Evolutionary conservation across 2,797 vertebrate genomes (phyloP).

Genomic region (Chaetophractus vellerosus): DNA sequence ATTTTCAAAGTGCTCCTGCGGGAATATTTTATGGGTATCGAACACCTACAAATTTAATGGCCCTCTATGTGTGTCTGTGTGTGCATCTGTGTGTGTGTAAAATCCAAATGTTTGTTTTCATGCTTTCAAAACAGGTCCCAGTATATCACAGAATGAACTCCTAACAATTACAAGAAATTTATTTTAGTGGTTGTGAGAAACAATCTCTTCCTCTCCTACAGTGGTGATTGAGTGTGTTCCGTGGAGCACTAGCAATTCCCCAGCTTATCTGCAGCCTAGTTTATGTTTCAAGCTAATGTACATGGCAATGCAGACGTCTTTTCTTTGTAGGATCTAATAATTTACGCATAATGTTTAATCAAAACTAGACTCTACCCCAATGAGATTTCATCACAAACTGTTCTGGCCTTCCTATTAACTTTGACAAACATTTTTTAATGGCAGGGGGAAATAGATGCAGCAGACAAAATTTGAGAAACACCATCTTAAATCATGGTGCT

Average conservation of each 20-base stretch:
- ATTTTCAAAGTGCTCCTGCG: constrained; percentile 62
- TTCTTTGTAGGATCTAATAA: constrained; percentile 71
- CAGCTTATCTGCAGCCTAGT: constrained; percentile 42
- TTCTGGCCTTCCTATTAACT: constrained; percentile 55
- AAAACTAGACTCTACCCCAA: constrained; percentile 64
- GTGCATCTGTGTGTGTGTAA: background rate
- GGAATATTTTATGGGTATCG: constrained; percentile 43
- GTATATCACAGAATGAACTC: constrained; percentile 31
- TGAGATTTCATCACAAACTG: constrained; percentile 54
- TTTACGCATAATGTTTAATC: constrained; percentile 76
- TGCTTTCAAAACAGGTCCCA: constrained; percentile 21
- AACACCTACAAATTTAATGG: constrained; percentile 27
- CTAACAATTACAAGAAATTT: constrained; percentile 65
- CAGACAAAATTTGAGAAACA: constrained; percentile 54
- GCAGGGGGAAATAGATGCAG: constrained; percentile 44
- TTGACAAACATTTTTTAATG: constrained; percentile 61
- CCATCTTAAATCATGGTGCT: constrained; percentile 61
- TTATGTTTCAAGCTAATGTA: constrained; percentile 60
- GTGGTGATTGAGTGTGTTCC: constrained; percentile 51
- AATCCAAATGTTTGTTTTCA: constrained; percentile 51
- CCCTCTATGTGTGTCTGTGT: background rate
- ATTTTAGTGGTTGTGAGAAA: constrained; percentile 56
- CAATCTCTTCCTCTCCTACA: constrained; percentile 23
- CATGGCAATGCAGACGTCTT: constrained; percentile 41
- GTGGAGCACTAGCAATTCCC: constrained; percentile 28